A percentile compares a stretch with the other conserved stretches of the same genome.
Conservation (phyloP, 1,140 invertebrate species). For the Diprion similis region DNA sequence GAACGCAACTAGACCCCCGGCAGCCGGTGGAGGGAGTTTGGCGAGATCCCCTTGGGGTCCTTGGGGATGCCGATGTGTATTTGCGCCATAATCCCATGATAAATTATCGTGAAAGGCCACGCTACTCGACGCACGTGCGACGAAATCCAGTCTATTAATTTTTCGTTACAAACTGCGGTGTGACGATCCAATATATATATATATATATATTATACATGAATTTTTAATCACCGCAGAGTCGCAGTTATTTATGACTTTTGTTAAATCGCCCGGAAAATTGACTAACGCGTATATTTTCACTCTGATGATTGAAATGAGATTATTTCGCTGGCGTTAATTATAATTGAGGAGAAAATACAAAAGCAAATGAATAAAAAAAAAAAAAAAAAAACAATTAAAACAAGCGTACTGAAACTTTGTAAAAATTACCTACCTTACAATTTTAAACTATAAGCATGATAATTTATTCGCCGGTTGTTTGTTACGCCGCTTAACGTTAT, state of each 20-base stretch:
- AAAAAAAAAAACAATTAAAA: no score
- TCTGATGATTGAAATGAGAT: no score
- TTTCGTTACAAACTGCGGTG: conserved; percentile 55
- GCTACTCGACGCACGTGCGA: conserved; percentile 32
- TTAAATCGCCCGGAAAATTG: conserved; percentile 23
- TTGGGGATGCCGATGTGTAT: conserved; percentile 35
- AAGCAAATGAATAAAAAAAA: no score
- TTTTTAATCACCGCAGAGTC: background rate
- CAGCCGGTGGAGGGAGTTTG: background rate
- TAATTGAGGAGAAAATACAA: no score
- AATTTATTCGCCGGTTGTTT: background rate
- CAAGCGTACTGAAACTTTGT: no score
- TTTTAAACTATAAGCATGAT: background rate
- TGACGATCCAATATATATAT: background rate
- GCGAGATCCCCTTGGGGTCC: conserved; percentile 8
- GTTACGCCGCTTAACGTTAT: no score
- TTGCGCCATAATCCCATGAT: conserved; percentile 61
- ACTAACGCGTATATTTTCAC: background rate
- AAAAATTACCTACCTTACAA: no score
- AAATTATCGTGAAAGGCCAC: conserved; percentile 52
- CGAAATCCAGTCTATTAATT: conserved; percentile 60
- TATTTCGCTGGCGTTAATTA: no score
- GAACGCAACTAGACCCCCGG: no score
- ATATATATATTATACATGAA: no score
- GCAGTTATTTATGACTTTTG: conserved; percentile 29